Conservation (phyloP, 2,113 vertebrate species). For the Hypocryptadius cinnamomeus region DNA sequence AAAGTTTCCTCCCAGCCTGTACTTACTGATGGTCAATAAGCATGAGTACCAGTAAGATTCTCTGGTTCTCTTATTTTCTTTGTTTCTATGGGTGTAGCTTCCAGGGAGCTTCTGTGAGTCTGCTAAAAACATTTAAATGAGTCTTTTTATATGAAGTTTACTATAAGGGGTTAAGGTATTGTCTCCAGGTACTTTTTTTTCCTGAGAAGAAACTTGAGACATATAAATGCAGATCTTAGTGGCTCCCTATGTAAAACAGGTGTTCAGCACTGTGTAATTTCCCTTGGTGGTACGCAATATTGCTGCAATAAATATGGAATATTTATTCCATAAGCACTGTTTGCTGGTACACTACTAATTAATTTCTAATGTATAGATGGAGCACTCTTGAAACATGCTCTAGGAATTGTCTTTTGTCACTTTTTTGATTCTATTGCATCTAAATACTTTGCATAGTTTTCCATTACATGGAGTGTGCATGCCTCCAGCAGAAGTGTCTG, state of each 20-base stretch:
- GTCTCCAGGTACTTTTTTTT: not conserved
- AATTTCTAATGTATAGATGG: not conserved
- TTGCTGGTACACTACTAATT: not conserved
- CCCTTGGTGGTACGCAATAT: not conserved
- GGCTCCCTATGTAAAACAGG: constrained; percentile 21
- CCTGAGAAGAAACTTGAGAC: not conserved
- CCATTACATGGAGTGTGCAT: not conserved
- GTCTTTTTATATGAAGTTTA: not conserved
- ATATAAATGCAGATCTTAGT: not conserved
- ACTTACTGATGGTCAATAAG: not conserved
- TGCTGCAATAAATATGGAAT: constrained; percentile 32
- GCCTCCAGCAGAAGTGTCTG: not conserved
- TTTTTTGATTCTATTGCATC: not conserved
- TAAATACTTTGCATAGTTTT: not conserved
- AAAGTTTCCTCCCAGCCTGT: not conserved
- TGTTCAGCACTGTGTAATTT: constrained; percentile 50
- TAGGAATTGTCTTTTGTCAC: not conserved
- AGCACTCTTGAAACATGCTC: not conserved
- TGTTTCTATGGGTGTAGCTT: not conserved
- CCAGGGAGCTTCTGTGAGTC: not conserved
- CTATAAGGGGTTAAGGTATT: not conserved
- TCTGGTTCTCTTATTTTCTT: not conserved
- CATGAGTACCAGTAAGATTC: not conserved
- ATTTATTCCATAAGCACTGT: not conserved
- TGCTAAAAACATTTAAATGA: not conserved